Base-by-base conservation (phyloP, 2,888 invertebrate genomes). In the Scaptodrosophila latifasciaeformis region DNA sequence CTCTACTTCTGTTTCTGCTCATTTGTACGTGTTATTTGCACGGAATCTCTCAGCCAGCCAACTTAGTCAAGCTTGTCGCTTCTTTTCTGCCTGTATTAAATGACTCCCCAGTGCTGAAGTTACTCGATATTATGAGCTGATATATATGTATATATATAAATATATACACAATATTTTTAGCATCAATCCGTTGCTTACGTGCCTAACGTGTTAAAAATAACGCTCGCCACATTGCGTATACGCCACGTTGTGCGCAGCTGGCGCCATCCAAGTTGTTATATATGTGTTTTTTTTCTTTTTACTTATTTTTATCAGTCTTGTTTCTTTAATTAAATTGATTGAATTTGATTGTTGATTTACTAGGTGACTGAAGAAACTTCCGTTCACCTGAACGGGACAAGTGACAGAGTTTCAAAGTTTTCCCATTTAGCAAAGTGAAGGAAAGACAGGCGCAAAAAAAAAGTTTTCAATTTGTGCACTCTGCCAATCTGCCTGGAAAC, bases 191-290 rank as follows among this genome's bases (percentile, higher is more conserved):
- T 55, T 56, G 42, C 55, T 64, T 76, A 71, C 79, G 74, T 78
- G 79, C 69, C 76, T 78, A 78, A 78, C 74, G 79, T 72, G 80
- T 72, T 72, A 72, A 75, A 75, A 75, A 79, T 75, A 75, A 72
- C 59, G 55, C 55, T 59, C 49, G 54, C 54, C 52, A 65, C 56
- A 63, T 76, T 71, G 65, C 64, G 54, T 50, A 61, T 71, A 53
- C 63, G 62, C 43, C 49, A 2, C 9, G 49, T 30, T 45, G 51
- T 46, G 15, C 34, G 34, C 15, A 17, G 29, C 17, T 37, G 17
- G 15, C 13, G 37, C 37, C 37, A 17, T 37, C 17, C 34, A 13
- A 34, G 15, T 7, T 34, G 34, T n/a, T n/a, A n/a, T n/a, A n/a
- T n/a, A n/a, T n/a, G n/a, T n/a, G n/a, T n/a, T n/a, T n/a, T n/a